Base-by-base conservation (phyloP, 2,797 vertebrate species). In the Merluccius polli region DNA sequence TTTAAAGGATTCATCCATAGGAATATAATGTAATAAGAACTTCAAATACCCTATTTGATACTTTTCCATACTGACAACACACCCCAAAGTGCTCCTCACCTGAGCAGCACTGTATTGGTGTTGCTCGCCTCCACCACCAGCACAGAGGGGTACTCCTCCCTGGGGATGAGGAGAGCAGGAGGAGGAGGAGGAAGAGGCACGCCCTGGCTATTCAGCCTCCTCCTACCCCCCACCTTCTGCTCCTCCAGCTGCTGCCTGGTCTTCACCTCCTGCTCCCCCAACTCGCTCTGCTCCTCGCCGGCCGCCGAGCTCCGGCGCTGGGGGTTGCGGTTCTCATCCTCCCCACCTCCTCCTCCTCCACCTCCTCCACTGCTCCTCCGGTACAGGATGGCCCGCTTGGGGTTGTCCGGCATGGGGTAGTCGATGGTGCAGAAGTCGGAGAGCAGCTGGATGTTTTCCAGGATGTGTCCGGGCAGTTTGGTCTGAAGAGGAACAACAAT, bases 371-470 rank as follows among this genome's bases (percentile, higher is more conserved):
- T 88, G 79, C 84, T 89, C 80, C 94, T 95, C 74, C 94, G 92
- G 84, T 99, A 98, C 27, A 99, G 92, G 83, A 99, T 99, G 48
- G 97, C 97, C 83, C 95, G 95, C 84, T 94, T 95, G 13, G 95
- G 95, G 85, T 95, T 95, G 90, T 94, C 95, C 9, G 95, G 94
- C 89, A 97, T 95, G 0, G 94, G 94, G 78, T 96, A 96, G 91
- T 96, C 94, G 67, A 98, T 85, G 27, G 92, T 90, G 84, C 97
- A 98, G 27, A 99, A 88, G 86, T 97, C 95, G 1, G 95, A 94
- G 52, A 99, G 93, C 3, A 93, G 86, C 63, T 93, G 88, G 0
- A 99, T 93, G 79, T 96, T 95, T 79, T 95, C 93, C 72, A 98
- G 93, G 84, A 95, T 75, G 32, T 95, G 92, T 82, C 92, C 91